A percentile compares a stretch with the other conserved stretches of the same genome.
These are phyloP conservation scores for Atta cephalotes DNA, from an alignment of 1,140 invertebrate species.

Conservation along the genomic window DNA sequence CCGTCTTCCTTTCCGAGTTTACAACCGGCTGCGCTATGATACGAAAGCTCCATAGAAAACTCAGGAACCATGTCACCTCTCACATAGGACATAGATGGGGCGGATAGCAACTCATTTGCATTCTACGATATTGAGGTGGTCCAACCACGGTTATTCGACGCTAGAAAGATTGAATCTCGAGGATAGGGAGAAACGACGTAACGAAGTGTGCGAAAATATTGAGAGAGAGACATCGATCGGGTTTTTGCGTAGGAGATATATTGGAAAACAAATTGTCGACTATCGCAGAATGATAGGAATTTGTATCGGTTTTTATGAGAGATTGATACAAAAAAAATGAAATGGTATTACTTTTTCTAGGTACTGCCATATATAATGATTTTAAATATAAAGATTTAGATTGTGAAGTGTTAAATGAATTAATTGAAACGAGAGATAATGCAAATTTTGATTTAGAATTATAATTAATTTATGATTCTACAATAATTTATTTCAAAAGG, in stretches of 20 bases:
- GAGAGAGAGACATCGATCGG: conserved; percentile 18
- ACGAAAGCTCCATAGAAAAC: conserved; percentile 57
- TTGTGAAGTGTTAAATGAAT: background rate
- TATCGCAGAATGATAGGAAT: background rate
- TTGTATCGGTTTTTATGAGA: background rate
- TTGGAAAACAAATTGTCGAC: conserved; percentile 30
- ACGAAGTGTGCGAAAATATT: conserved; percentile 65
- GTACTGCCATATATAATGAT: background rate
- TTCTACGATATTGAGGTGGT: conserved; percentile 44
- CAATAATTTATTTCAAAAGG: background rate
- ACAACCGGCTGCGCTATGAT: conserved; percentile 48
- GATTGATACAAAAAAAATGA: background rate
- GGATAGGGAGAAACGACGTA: conserved; percentile 14
- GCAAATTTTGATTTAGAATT: background rate
- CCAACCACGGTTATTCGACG: conserved; percentile 31
- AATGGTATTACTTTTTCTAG: background rate
- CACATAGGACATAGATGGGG: conserved; percentile 38
- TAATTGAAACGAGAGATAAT: background rate
- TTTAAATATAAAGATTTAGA: background rate
- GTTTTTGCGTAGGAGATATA: conserved; percentile 43
- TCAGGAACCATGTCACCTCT: conserved; percentile 23
- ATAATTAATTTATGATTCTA: background rate
- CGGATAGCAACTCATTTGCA: conserved; percentile 66
- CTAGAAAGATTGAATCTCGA: conserved; percentile 43
- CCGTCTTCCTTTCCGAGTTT: conserved; percentile 46